phyloP scores from a whole-genome alignment of 2,888 invertebrate genomes.

The Acrocera orbiculus region DNA sequence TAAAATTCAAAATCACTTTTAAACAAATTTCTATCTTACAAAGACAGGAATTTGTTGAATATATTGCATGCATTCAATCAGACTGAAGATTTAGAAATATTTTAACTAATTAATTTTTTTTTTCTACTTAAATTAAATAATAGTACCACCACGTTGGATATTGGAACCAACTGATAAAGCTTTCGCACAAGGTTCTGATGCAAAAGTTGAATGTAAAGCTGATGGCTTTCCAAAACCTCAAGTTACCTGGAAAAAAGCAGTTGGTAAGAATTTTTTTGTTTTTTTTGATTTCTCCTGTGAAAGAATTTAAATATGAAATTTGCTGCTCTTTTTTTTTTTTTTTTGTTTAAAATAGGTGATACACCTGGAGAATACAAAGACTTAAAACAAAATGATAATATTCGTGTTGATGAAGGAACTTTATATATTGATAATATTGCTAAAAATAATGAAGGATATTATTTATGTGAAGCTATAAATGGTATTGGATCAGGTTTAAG shows the following conservation, averaged over 20 bases:
- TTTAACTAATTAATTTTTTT: background rate
- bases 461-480: slow-evolving; percentile 89
- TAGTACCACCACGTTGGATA: slow-evolving; percentile 92
- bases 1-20: too few relatives aligned
- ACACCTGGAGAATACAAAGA: slow-evolving; percentile 88
- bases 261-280: slow-evolving; percentile 44
- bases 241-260: slow-evolving; percentile 90
- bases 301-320: background rate
- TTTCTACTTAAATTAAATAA: slow-evolving; percentile 4
- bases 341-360: slow-evolving; percentile 41
- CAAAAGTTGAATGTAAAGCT: slow-evolving; percentile 88
- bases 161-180: slow-evolving; percentile 88
- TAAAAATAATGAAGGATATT: slow-evolving; percentile 87
- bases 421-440: slow-evolving; percentile 77
- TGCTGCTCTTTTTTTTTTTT: background rate
- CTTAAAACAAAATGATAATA: slow-evolving; percentile 75
- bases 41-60: too few relatives aligned
- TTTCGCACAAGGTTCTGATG: slow-evolving; percentile 86
- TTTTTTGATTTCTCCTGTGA: background rate
- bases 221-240: slow-evolving; percentile 90
- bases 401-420: slow-evolving; percentile 88
- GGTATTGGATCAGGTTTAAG: slow-evolving; percentile 90
- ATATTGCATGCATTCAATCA: too few relatives aligned
- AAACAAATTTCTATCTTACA: too few relatives aligned
- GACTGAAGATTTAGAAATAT: background rate